A percentile compares a stretch with the other conserved stretches of the same genome.
Conservation (phyloP, 2,113 vertebrate genomes). For the Abramis brama region DNA sequence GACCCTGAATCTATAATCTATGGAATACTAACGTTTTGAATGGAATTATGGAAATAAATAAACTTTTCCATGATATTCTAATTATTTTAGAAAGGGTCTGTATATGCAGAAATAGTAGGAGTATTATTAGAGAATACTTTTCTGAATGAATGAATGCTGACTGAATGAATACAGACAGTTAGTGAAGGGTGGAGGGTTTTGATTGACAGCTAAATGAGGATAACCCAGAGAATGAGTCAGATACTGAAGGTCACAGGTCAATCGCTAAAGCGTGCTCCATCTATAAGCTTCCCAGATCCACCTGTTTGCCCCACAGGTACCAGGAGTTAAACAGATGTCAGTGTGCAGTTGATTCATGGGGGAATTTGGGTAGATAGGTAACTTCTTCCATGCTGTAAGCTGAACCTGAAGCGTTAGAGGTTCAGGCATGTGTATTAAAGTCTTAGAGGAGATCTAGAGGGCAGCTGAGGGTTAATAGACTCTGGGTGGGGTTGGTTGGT, state of each 20-base stretch:
- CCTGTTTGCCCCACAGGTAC: conserved; percentile 40
- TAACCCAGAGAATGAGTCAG: neutral
- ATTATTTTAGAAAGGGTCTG: no score
- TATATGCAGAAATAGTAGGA: no score
- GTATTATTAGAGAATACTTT: no score
- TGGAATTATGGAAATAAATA: no score
- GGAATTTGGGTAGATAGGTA: neutral
- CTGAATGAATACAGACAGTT: neutral
- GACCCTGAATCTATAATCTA: no score
- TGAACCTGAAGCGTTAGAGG: neutral
- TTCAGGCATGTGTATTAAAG: neutral
- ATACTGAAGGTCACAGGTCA: neutral
- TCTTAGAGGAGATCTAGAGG: neutral
- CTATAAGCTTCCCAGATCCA: conserved; percentile 13
- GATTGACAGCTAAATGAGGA: conserved; percentile 20
- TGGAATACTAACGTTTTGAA: no score
- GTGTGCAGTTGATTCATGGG: conserved; percentile 17
- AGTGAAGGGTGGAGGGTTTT: neutral
- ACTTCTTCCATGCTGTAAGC: conserved; percentile 19
- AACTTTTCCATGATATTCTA: no score
- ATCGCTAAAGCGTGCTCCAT: conserved; percentile 8
- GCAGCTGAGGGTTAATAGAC: conserved; percentile 29
- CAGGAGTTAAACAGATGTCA: conserved; percentile 14
- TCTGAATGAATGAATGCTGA: neutral
- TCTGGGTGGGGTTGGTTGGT: neutral